These are phyloP conservation scores for Fragum fragum DNA, from an alignment of 2,888 invertebrate genomes.

Conservation along the genomic window DNA sequence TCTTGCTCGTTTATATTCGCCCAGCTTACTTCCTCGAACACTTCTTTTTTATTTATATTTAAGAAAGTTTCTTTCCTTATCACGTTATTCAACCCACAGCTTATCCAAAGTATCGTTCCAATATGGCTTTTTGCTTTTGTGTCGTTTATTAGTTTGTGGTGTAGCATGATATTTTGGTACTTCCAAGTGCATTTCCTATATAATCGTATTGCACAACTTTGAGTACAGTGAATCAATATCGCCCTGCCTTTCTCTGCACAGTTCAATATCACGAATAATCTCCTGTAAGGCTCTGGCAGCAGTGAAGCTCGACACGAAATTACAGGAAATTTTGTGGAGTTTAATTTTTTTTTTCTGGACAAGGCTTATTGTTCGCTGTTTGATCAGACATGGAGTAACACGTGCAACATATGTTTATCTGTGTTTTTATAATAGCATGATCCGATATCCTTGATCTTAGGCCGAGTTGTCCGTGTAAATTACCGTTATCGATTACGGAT, in stretches of 20 bases:
- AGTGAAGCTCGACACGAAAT: not conserved
- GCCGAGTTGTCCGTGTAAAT: slow-evolving; percentile 1
- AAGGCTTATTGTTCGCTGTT: not conserved
- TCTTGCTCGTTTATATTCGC: not conserved
- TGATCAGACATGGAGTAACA: not conserved
- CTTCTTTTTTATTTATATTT: slow-evolving; percentile 2
- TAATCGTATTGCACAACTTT: slow-evolving; percentile 20
- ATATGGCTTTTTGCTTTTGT: slow-evolving; percentile 33
- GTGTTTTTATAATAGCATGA: slow-evolving; percentile 9
- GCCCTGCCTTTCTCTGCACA: not conserved
- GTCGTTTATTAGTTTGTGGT: slow-evolving; percentile 31
- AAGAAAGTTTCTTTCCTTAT: slow-evolving; percentile 31
- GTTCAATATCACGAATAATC: not conserved
- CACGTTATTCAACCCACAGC: slow-evolving; percentile 28
- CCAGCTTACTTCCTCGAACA: not conserved
- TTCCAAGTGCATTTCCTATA: slow-evolving; percentile 35
- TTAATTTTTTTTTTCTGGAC: not conserved
- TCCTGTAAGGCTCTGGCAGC: not conserved
- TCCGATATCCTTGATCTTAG: slow-evolving; percentile 14
- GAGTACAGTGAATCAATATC: slow-evolving; percentile 10
- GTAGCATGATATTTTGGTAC: slow-evolving; percentile 29
- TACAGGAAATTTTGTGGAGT: not conserved
- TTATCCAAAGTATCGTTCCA: slow-evolving; percentile 39
- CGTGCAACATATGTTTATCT: not conserved
- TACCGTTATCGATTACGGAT: not conserved